Conservation (phyloP, 92 coral and sea anemone genomes). For the Chrysogorgia sp. region DNA sequence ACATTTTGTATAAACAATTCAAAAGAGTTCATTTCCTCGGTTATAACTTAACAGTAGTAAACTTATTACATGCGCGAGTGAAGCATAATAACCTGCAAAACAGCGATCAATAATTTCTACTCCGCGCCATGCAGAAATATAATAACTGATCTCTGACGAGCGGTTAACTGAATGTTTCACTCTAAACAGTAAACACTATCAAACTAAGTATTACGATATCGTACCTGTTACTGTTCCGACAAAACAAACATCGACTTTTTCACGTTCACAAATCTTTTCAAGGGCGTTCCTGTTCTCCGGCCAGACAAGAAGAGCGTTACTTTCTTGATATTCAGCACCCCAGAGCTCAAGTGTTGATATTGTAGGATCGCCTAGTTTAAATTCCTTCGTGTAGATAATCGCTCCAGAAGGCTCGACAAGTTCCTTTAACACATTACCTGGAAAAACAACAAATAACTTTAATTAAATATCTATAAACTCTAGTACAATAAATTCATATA, state of each 20-base stretch:
- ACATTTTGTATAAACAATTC: too few species aligned
- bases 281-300: conserved; percentile 64
- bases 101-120: too few species aligned
- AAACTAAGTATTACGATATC: background rate
- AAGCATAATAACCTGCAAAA: too few species aligned
- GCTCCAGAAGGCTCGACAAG: conserved; percentile 97
- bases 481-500: too few species aligned
- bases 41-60: too few species aligned
- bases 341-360: conserved; percentile 91
- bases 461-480: background rate
- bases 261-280: conserved; percentile 76
- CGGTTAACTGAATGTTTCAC: background rate
- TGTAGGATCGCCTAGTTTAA: conserved; percentile 94
- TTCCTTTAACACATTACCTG: conserved; percentile 96
- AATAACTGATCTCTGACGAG: too few species aligned
- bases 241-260: conserved; percentile 91
- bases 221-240: conserved; percentile 93
- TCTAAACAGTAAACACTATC: background rate
- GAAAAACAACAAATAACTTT: background rate
- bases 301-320: conserved; percentile 84
- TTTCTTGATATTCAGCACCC: conserved; percentile 99
- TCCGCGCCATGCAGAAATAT: too few species aligned
- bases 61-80: too few species aligned
- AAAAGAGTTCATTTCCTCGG: too few species aligned
- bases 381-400: conserved; percentile 71